Evolutionary conservation across 2,113 vertebrate genomes (phyloP).

Genomic region (Acanthisitta chloris): DNA sequence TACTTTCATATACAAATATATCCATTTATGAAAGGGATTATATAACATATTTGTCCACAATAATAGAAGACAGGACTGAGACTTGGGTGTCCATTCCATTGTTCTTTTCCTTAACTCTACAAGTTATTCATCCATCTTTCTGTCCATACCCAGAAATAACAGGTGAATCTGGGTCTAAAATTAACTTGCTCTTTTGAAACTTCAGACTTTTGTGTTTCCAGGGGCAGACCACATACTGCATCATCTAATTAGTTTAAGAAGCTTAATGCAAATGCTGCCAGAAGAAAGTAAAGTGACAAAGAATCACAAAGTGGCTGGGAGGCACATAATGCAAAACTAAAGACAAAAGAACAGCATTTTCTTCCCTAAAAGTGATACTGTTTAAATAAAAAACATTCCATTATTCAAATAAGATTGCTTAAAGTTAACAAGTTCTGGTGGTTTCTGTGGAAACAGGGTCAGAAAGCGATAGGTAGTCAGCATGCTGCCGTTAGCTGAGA

Average conservation of each 20-base stretch:
- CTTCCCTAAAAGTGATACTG: not conserved
- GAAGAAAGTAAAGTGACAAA: not conserved
- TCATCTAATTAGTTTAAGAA: not conserved
- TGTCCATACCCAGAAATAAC: not conserved
- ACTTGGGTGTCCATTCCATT: not conserved
- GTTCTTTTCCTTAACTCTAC: not conserved
- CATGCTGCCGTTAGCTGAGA: not conserved
- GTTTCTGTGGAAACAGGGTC: slow-evolving; percentile 67
- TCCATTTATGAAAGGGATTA: not conserved
- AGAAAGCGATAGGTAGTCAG: slow-evolving; percentile 35
- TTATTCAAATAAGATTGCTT: slow-evolving; percentile 50
- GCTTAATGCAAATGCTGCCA: not conserved
- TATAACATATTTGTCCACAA: not conserved
- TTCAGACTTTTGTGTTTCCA: not conserved
- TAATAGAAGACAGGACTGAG: not conserved
- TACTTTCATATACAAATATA: not conserved
- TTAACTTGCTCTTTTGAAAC: not conserved
- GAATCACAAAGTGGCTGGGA: not conserved
- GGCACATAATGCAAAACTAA: not conserved
- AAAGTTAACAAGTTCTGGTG: not conserved
- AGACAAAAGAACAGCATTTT: slow-evolving; percentile 6
- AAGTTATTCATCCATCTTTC: not conserved
- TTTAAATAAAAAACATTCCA: slow-evolving; percentile 4
- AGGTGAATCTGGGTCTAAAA: not conserved
- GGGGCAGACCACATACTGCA: not conserved